Conservation (phyloP, 2,888 invertebrate species). For the Drosophila austrosaltans region DNA sequence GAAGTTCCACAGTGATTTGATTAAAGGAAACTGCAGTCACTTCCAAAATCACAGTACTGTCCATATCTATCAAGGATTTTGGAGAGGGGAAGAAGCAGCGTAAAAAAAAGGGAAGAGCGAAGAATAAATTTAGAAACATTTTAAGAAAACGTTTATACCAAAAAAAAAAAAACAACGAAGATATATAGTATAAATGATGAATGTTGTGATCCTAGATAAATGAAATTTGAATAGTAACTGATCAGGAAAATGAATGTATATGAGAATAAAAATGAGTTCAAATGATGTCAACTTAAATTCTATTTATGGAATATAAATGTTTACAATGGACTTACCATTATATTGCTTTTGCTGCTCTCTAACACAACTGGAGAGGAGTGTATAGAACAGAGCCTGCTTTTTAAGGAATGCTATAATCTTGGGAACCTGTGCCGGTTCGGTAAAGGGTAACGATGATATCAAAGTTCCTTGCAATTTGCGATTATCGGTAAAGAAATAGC, state of each 20-base stretch:
- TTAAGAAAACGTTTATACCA: not conserved
- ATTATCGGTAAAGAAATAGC: conserved; percentile 95
- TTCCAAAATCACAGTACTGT: conserved; percentile 91
- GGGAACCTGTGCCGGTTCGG: conserved; percentile 96
- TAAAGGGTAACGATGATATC: conserved; percentile 91
- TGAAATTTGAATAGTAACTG: too few species aligned
- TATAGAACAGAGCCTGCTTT: conserved; percentile 96
- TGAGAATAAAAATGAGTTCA: too few species aligned
- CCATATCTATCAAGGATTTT: conserved; percentile 78
- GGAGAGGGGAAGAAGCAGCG: not conserved
- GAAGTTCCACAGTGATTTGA: conserved; percentile 94
- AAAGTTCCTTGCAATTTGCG: conserved; percentile 86
- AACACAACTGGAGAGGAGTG: conserved; percentile 94
- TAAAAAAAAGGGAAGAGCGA: not conserved
- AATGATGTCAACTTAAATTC: too few species aligned
- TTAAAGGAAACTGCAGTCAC: conserved; percentile 95
- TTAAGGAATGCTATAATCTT: conserved; percentile 92
- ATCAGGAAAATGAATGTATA: too few species aligned
- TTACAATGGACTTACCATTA: conserved; percentile 84
- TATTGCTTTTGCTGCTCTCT: conserved; percentile 90
- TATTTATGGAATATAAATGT: not conserved
- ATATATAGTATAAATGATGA: not conserved
- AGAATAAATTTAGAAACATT: not conserved
- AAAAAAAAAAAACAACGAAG: not conserved
- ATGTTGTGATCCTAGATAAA: not conserved